phyloP scores from a whole-genome alignment of 2,888 invertebrate genomes.

The Spodoptera exigua region DNA sequence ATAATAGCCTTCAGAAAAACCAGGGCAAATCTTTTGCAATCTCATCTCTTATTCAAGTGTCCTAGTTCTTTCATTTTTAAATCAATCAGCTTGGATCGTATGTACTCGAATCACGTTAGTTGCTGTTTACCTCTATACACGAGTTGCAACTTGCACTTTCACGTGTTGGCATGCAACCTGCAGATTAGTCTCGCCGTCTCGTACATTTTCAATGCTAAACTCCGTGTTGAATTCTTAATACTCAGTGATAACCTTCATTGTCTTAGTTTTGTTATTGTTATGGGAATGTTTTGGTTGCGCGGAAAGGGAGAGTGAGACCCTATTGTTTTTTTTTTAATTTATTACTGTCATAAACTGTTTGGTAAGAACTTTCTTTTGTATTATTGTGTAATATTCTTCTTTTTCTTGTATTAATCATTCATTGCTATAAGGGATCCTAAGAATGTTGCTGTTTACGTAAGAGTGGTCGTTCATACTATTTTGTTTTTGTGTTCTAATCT shows the following conservation, averaged over 20 bases:
- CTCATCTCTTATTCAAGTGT: constrained; percentile 39
- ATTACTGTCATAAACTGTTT: constrained; percentile 12
- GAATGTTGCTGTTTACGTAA: too few relatives aligned
- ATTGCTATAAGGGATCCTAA: too few relatives aligned
- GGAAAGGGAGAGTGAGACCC: constrained; percentile 40
- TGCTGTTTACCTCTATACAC: constrained; percentile 34
- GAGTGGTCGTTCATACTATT: constrained; percentile 6
- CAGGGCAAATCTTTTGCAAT: constrained; percentile 38
- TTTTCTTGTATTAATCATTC: too few relatives aligned
- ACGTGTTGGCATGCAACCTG: constrained; percentile 46
- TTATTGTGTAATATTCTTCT: constrained; percentile 11
- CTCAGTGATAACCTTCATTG: constrained; percentile 43
- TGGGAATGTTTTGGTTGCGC: constrained; percentile 26
- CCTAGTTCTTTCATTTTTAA: constrained; percentile 34
- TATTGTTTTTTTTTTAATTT: constrained; percentile 40
- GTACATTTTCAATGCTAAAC: constrained; percentile 44
- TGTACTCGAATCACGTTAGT: constrained; percentile 35
- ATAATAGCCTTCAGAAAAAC: constrained; percentile 22
- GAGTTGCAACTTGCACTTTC: constrained; percentile 59
- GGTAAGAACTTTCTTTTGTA: constrained; percentile 41
- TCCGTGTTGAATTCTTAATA: constrained; percentile 51
- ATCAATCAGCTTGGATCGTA: constrained; percentile 34
- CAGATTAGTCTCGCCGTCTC: constrained; percentile 49
- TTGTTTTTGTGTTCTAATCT: constrained; percentile 11
- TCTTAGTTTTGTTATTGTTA: constrained; percentile 28